These are phyloP conservation scores for Nemurella pictetii DNA, from an alignment of 2,888 invertebrate species.

Conservation along the genomic window DNA sequence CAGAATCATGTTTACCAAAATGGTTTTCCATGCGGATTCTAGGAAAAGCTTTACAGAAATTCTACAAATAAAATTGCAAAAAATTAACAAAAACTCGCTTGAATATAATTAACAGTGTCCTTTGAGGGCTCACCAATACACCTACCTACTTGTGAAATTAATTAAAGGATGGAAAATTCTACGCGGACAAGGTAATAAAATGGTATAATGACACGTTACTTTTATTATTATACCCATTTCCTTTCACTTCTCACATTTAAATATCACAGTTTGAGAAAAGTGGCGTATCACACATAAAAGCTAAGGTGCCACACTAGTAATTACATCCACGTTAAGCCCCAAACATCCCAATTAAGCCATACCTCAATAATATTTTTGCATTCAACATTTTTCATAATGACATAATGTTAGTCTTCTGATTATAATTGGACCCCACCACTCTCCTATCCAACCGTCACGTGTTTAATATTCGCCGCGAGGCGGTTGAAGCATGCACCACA, in stretches of 20 bases:
- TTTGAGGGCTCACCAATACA: neutral
- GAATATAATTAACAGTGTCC: neutral
- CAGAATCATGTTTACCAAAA: too few relatives aligned
- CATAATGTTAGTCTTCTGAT: neutral
- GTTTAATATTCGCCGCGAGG: neutral
- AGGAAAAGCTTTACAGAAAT: neutral
- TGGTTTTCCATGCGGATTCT: neutral
- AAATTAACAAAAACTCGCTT: neutral
- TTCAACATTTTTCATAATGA: neutral
- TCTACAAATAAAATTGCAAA: neutral
- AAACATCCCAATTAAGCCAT: neutral
- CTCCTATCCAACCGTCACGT: neutral
- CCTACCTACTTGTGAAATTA: neutral
- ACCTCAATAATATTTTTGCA: neutral
- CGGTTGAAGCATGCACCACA: neutral
- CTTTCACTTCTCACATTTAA: neutral
- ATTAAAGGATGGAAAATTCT: neutral
- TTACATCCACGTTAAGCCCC: neutral
- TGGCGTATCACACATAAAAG: neutral
- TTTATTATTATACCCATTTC: neutral
- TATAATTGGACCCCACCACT: neutral
- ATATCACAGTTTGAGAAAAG: neutral
- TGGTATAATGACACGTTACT: neutral
- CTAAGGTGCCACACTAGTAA: neutral
- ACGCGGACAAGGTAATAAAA: neutral